Base-by-base conservation (phyloP, 1,140 invertebrate species). In the Colletes latitarsis region DNA sequence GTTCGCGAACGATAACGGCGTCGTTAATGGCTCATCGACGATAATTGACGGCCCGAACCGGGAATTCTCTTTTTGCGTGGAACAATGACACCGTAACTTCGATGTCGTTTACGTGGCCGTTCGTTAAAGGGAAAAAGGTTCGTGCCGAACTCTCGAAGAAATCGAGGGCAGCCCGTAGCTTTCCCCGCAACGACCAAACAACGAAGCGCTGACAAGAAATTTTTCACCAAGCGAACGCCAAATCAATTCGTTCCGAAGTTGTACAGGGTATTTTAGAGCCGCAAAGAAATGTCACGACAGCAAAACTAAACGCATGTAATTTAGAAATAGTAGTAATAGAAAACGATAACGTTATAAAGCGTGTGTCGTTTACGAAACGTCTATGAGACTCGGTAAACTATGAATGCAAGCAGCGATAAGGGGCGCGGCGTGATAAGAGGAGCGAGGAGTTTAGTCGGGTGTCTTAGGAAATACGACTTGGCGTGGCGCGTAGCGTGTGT, bases 1-100 rank as follows among this genome's bases (percentile, higher is more conserved):
- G 80, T 82, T 74, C 79, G 71, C 55, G 55, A 84, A 87, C 79
- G 85, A 84, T 87, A 87, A 87, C 85, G 62, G 66, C 72, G 58
- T 60, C 75, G 73, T 88, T 88, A 82, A 88, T 88, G 80, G 71
- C 62, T 80, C 85, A 81, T 88, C 70, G 53, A 69, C 19, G 74
- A 80, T 87, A 88, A 88, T 88, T 87, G 87, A 87, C 85, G 70
- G 75, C 75, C 49, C 21, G 77, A 66, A 62, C 68, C 63, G 39
- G 21, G 52, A 43, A 57, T 60, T 67, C 53, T 53, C 53, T 57
- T 57, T 84, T 63, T 69, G 15, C 30, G 17, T 19, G 57, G 19
- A 84, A 85, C 83, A 85, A 85, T 85, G 68, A 84, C 69, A 69
- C 63, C 67, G 66, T 68, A 43, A 80, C 74, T 66, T 79, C 81